Base-by-base conservation (phyloP, 2,113 vertebrate genomes). In the Micronycteris hirsuta region DNA sequence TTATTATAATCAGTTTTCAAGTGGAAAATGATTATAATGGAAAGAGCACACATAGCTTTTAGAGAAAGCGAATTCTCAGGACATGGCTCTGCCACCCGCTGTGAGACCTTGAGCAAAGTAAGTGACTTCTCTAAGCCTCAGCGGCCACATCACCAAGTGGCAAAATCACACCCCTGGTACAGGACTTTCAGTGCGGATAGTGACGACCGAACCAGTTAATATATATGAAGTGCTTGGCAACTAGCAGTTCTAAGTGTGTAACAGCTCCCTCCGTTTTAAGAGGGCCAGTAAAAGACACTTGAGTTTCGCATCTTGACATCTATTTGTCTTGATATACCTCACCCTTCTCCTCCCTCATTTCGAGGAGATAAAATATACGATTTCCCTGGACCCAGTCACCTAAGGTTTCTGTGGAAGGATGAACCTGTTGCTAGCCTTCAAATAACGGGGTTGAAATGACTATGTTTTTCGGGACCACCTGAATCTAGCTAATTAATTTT, bases 161-260 rank as follows among this genome's bases (percentile, higher is more conserved):
- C 52, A 43, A 28, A 68, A 36, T 41, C 12, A 47, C 36, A n/a
- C 24, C 36, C 49, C 33, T 65, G 7, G 13, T 70, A 7, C 22
- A 84, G 38, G 13, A 12, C 47, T 15, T 41, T 52, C n/a, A 73
- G 0, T 19, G 56, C 41, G 26, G 58, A 91, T 4, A 67, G 28
- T 73, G 24, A 14, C 4, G 76, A 52, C 2, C 1, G n/a, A 19
- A 14, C 65, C 11, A 81, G 58, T 20, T 19, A 15, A 28, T 41
- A n/a, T 76, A 4, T 47, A 0, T 41, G 5, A 65, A 83, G 77
- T 45, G 2, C 15, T 24, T 3, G 7, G 10, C 2, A 12, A 4
- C 4, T 19, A 7, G 22, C 20, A 10, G 3, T 8, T 61, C 33
- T 74, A 41, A 54, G 1, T 26, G 2, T 24, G 0, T 58, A 1